These are phyloP conservation scores for Bombus fervidus DNA, from an alignment of 1,140 invertebrate species.

Conservation along the genomic window DNA sequence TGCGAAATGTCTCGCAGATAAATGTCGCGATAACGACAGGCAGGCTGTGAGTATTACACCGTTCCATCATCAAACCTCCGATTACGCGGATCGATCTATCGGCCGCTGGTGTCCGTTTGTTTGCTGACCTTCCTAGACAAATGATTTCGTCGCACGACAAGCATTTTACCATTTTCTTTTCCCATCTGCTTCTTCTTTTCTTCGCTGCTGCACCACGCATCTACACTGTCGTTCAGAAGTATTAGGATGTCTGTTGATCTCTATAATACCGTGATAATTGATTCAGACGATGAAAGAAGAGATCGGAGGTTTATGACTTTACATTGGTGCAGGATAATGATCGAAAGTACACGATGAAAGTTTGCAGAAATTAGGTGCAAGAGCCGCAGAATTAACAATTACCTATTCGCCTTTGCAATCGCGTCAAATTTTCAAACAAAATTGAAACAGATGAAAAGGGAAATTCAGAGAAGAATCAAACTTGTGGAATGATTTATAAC, in stretches of 20 bases:
- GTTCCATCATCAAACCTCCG: conserved; percentile 71
- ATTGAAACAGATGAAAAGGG: neutral
- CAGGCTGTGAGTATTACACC: conserved; percentile 64
- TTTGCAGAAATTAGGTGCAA: no score
- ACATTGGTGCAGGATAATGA: no score
- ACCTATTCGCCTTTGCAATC: neutral
- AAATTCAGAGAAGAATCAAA: neutral
- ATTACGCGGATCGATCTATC: conserved; percentile 73
- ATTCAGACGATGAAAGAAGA: neutral
- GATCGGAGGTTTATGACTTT: no score
- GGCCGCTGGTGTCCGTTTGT: conserved; percentile 59
- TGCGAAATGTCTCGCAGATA: conserved; percentile 65
- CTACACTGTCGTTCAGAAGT: neutral
- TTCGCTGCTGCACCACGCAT: no score
- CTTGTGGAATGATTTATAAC: neutral
- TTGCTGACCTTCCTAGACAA: conserved; percentile 55
- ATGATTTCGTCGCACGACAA: conserved; percentile 60
- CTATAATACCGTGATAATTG: neutral
- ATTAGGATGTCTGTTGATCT: neutral
- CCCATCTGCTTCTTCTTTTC: neutral
- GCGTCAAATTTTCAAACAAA: neutral
- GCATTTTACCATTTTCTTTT: conserved; percentile 48
- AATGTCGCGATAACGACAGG: conserved; percentile 71
- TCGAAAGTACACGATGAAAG: no score
- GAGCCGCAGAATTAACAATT: neutral